phyloP scores from a whole-genome alignment of 2,888 invertebrate genomes.

The Agrochola macilenta region DNA sequence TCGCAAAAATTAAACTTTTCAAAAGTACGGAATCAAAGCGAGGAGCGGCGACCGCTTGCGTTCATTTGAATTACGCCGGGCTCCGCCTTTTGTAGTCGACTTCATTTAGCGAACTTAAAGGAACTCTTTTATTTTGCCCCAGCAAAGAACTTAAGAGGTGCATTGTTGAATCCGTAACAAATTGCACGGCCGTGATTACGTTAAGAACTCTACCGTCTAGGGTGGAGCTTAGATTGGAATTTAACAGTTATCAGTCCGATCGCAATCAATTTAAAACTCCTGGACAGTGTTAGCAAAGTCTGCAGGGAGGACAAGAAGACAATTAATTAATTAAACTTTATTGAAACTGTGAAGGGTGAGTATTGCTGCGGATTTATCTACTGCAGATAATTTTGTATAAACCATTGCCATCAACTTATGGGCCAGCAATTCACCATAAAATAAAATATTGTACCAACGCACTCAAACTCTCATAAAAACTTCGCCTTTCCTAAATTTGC shows the following conservation, averaged over 20 bases:
- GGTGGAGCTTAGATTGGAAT: slow-evolving; percentile 82
- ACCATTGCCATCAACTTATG: not conserved
- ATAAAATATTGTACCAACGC: slow-evolving; percentile 18
- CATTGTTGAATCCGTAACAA: slow-evolving; percentile 90
- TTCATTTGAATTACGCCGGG: slow-evolving; percentile 88
- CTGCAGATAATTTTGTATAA: not conserved
- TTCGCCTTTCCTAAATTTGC: slow-evolving; percentile 49
- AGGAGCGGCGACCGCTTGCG: slow-evolving; percentile 80
- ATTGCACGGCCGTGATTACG: slow-evolving; percentile 88
- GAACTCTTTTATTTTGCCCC: slow-evolving; percentile 85
- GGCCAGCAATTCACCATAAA: not conserved
- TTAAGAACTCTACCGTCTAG: slow-evolving; percentile 78
- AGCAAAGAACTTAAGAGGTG: slow-evolving; percentile 87
- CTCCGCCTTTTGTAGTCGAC: slow-evolving; percentile 89
- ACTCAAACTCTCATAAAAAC: slow-evolving; percentile 42
- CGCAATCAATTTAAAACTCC: slow-evolving; percentile 74
- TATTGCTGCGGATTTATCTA: not conserved
- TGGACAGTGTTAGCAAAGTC: slow-evolving; percentile 62
- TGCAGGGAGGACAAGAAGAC: slow-evolving; percentile 40
- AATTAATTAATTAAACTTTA: slow-evolving; percentile 65
- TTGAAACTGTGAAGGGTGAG: slow-evolving; percentile 15
- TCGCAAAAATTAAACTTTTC: slow-evolving; percentile 88
- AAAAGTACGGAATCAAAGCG: slow-evolving; percentile 86
- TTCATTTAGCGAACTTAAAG: slow-evolving; percentile 89
- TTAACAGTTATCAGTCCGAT: slow-evolving; percentile 78